Percentiles rank a stretch among this genome's conserved stretches.
phyloP scores from a whole-genome alignment of 2,113 vertebrate genomes.

The Chroicocephalus ridibundus region DNA sequence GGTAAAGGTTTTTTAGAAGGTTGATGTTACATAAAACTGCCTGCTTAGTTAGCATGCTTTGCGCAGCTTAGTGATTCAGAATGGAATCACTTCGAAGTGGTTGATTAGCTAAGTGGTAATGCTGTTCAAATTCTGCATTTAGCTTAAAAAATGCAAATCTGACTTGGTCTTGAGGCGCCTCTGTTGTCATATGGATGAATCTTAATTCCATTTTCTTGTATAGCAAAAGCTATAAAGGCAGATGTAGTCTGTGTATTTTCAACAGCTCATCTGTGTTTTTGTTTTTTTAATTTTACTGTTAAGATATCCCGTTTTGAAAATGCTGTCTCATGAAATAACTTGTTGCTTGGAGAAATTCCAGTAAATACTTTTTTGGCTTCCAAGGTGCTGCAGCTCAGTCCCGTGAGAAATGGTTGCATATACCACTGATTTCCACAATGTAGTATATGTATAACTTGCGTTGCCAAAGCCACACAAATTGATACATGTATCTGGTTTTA shows the following conservation, averaged over 20 bases:
- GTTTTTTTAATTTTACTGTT: not conserved
- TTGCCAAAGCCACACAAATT: not conserved
- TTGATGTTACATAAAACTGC: not conserved
- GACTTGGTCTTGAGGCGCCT: not conserved
- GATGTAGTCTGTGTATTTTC: not conserved
- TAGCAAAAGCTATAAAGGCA: not conserved
- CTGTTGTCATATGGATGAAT: not conserved
- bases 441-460: not conserved
- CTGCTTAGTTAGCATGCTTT: not conserved
- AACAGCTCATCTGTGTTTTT: not conserved
- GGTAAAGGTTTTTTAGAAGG: not conserved
- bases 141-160: not conserved
- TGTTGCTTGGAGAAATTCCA: not conserved
- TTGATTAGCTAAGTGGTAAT: not conserved
- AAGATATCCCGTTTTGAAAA: not conserved
- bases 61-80: not conserved
- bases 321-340: not conserved
- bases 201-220: not conserved
- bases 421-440: not conserved
- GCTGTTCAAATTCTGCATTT: not conserved
- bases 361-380: not conserved
- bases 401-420: not conserved
- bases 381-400: not conserved
- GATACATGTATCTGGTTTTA: not conserved
- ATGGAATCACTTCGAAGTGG: not conserved